Conservation (phyloP, 2,888 invertebrate species). For the Philaethria dido region DNA sequence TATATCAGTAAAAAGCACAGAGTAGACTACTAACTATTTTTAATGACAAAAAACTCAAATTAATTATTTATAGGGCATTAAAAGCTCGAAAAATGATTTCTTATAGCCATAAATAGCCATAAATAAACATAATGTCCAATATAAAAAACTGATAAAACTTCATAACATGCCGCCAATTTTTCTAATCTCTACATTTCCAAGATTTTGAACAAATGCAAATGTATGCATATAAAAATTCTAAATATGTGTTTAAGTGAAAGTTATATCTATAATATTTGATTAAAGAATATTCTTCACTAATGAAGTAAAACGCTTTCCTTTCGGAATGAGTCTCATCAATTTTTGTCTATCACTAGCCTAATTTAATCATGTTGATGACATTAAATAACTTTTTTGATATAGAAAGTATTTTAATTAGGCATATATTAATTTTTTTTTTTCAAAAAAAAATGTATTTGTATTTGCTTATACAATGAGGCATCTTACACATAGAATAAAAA, state of each 20-base stretch:
- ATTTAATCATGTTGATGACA: background rate
- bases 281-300: background rate
- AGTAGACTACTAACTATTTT: too few species aligned
- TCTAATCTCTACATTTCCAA: background rate
- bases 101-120: too few species aligned
- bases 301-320: background rate
- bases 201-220: background rate
- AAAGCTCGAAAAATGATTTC: too few species aligned
- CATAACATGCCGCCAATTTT: too few species aligned
- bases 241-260: background rate
- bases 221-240: background rate
- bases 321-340: background rate
- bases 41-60: too few species aligned
- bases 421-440: background rate
- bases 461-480: too few species aligned
- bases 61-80: too few species aligned
- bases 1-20: too few species aligned
- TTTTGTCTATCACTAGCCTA: background rate
- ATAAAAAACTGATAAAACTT: too few species aligned
- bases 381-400: background rate
- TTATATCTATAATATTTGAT: background rate
- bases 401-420: conserved; percentile 15
- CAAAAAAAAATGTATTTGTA: too few species aligned
- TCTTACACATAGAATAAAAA: too few species aligned
- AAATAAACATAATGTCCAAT: too few species aligned